Percentiles rank a stretch among this genome's conserved stretches.
These are phyloP conservation scores for Micropterix aruncella DNA, from an alignment of 2,888 invertebrate genomes.

Conservation along the genomic window DNA sequence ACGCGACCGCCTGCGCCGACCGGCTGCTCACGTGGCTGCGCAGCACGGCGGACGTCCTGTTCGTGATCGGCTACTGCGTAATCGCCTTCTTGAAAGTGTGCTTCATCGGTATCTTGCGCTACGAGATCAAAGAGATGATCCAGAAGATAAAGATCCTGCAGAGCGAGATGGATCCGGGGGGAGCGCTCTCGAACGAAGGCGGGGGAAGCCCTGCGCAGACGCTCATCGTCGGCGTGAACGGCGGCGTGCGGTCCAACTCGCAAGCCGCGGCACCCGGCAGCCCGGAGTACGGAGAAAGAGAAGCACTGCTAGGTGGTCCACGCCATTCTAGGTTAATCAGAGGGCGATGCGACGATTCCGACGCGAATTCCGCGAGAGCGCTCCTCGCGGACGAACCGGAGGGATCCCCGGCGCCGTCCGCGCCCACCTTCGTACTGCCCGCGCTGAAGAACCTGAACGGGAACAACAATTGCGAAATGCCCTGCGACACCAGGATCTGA, in stretches of 20 bases:
- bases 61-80: conserved; percentile 75
- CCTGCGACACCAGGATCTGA: conserved; percentile 51
- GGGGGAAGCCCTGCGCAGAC: conserved; percentile 33
- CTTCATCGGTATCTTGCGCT: conserved; percentile 74
- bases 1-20: conserved; percentile 56
- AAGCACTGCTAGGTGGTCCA: conserved; percentile 37
- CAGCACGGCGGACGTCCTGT: conserved; percentile 67
- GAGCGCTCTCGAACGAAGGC: conserved; percentile 20
- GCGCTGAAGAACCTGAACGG: conserved; percentile 51
- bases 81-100: conserved; percentile 80
- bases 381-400: conserved; percentile 30
- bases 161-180: conserved; percentile 45
- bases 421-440: conserved; percentile 11
- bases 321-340: conserved; percentile 32
- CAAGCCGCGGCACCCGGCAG: conserved; percentile 28
- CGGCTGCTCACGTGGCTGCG: conserved; percentile 59
- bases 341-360: conserved; percentile 36
- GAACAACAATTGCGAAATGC: conserved; percentile 68
- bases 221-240: conserved; percentile 37
- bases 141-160: conserved; percentile 75
- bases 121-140: conserved; percentile 84
- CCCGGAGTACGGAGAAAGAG: conserved; percentile 41
- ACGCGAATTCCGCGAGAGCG: conserved; percentile 42
- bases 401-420: conserved; percentile 17
- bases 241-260: conserved; percentile 37